These are phyloP conservation scores for Etheostoma cragini DNA, from an alignment of 2,113 vertebrate genomes.

Conservation along the genomic window DNA sequence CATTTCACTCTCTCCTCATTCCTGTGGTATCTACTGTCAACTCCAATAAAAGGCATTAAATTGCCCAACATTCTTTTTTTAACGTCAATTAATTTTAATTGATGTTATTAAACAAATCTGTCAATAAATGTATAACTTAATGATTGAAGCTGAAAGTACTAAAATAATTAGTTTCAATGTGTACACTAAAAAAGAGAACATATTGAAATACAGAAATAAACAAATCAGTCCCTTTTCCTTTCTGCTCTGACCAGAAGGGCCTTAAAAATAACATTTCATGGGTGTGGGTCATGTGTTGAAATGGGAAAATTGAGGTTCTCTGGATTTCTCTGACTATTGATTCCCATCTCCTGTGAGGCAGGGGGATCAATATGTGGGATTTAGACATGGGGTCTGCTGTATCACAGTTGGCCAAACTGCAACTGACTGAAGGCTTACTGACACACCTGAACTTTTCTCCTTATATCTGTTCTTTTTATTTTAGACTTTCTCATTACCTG, in stretches of 20 bases:
- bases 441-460: constrained; percentile 44
- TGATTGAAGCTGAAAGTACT: background rate
- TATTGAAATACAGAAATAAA: background rate
- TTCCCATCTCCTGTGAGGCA: constrained; percentile 77
- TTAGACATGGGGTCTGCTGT: constrained; percentile 75
- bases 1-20: background rate
- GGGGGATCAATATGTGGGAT: constrained; percentile 79
- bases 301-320: constrained; percentile 75
- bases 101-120: background rate
- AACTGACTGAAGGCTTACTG: constrained; percentile 33
- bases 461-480: constrained; percentile 26
- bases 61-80: background rate
- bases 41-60: background rate
- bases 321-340: constrained; percentile 85
- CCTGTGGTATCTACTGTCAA: background rate
- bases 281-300: constrained; percentile 75
- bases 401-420: constrained; percentile 50
- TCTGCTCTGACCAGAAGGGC: constrained; percentile 22
- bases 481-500: constrained; percentile 24
- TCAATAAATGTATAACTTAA: background rate
- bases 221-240: constrained; percentile 6
- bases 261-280: constrained; percentile 80
- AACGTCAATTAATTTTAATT: background rate
- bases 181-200: background rate
- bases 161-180: background rate